Base-by-base conservation (phyloP, 2,113 vertebrate genomes). In the Hipposideros armiger region DNA sequence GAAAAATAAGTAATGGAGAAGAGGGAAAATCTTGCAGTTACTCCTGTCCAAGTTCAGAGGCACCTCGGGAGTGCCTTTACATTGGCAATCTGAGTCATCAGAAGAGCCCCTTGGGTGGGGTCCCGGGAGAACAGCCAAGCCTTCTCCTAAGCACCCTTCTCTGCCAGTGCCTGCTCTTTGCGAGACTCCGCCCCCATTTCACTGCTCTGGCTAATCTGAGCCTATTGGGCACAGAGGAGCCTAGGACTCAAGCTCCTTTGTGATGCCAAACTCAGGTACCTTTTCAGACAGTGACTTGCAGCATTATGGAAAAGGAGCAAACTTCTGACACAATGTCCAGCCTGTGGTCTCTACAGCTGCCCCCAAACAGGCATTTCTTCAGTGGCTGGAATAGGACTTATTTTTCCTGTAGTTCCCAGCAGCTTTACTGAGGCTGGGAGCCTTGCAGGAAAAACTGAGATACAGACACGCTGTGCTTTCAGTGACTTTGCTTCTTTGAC, bases 391-490 rank as follows among this genome's bases (percentile, higher is more conserved):
- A 36, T 2, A 54, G 60, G 15, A 50, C 20, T 52, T 47, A 3
- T 19, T 36, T 47, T 20, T 45, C 16, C 67, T 30, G 4, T 32
- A 40, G 54, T 5, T 26, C n/a, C 32, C 3, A 36, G 62, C 36
- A 6, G 20, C 22, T 50, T 7, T 72, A 20, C 20, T 9, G 40
- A 92, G 69, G 32, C 58, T 9, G 3, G 28, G 28, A 62, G 40
- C 40, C 64, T 76, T 56, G 82, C 36, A 40, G 87, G 64, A 84
- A 82, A 67, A 84, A 56, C 50, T 95, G 84, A 64, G 4, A 60
- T 16, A 40, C 26, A 85, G 56, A 86, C 0, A 32, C 24, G 40
- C 64, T 80, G 42, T n/a, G 83, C 69, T 95, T 91, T 66, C 40
- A 7, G 30, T 0, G 28, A 14, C 58, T 54, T 64, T 40, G 20